A percentile compares a stretch with the other conserved stretches of the same genome.
Conservation (phyloP, 2,888 invertebrate species). For the Eupithecia inturbata region DNA sequence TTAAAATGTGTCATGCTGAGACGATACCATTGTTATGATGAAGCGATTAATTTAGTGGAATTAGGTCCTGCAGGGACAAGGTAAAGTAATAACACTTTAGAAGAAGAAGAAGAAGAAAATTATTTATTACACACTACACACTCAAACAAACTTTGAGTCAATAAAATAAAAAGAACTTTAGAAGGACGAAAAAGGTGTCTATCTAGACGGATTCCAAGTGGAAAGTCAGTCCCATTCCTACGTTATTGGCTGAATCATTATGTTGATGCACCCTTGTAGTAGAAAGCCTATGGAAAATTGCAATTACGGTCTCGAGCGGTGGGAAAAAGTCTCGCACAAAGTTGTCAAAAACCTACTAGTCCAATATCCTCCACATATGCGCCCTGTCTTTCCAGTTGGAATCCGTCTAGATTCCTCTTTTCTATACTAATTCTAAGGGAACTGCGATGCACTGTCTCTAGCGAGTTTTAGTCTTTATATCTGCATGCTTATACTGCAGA, state of each 20-base stretch:
- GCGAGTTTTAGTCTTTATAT: neutral
- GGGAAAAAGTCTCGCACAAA: neutral
- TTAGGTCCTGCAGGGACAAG: too few relatives aligned
- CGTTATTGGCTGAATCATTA: neutral
- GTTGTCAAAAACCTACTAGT: neutral
- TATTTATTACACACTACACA: too few relatives aligned
- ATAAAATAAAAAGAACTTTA: too few relatives aligned
- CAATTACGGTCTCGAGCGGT: neutral
- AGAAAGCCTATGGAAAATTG: neutral
- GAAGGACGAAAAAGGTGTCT: neutral
- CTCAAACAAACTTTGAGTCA: too few relatives aligned
- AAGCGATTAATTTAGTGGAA: too few relatives aligned
- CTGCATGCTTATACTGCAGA: neutral
- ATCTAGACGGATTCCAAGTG: neutral
- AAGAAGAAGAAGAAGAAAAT: too few relatives aligned
- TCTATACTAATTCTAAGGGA: neutral
- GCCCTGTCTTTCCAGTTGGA: neutral
- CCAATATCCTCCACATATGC: neutral
- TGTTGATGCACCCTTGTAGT: neutral
- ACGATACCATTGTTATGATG: too few relatives aligned
- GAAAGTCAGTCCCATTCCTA: neutral
- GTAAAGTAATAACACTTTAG: too few relatives aligned
- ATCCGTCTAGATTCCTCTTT: neutral
- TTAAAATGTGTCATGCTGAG: too few relatives aligned
- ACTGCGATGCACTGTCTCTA: neutral